Conservation (phyloP, 2,888 invertebrate species). For the Archips xylosteana region DNA sequence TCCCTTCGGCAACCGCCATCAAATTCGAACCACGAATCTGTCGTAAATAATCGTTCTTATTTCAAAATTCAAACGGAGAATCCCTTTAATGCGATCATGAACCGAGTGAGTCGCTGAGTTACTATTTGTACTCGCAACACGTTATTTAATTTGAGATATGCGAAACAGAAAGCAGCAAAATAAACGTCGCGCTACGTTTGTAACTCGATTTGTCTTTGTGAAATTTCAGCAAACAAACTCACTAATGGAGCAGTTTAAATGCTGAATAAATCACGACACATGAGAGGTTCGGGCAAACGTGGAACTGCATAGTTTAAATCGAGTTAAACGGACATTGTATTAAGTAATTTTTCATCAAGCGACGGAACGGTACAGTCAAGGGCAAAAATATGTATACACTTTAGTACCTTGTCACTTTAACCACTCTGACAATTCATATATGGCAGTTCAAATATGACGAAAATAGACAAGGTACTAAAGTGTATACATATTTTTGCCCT, state of each 20-base stretch:
- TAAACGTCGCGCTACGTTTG: conserved; percentile 74
- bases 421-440: no score
- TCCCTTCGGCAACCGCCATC: neutral
- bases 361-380: no score
- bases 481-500: no score
- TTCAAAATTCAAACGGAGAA: conserved; percentile 62
- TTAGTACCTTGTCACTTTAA: no score
- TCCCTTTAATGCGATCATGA: conserved; percentile 48
- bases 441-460: no score
- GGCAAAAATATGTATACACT: no score
- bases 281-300: conserved; percentile 37
- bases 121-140: conserved; percentile 73
- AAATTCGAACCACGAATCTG: conserved; percentile 43
- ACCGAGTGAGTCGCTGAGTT: conserved; percentile 43
- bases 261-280: conserved; percentile 64
- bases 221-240: conserved; percentile 70
- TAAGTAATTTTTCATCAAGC: conserved; percentile 11
- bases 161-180: conserved; percentile 71
- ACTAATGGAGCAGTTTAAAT: conserved; percentile 75
- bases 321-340: conserved; percentile 28
- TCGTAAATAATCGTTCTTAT: conserved; percentile 54
- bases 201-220: conserved; percentile 81
- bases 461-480: no score
- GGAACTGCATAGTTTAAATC: conserved; percentile 50
- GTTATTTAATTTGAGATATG: conserved; percentile 81